A percentile compares a stretch with the other conserved stretches of the same genome.
phyloP scores from a whole-genome alignment of 2,888 invertebrate species.

The Tolmerus cingulatus region DNA sequence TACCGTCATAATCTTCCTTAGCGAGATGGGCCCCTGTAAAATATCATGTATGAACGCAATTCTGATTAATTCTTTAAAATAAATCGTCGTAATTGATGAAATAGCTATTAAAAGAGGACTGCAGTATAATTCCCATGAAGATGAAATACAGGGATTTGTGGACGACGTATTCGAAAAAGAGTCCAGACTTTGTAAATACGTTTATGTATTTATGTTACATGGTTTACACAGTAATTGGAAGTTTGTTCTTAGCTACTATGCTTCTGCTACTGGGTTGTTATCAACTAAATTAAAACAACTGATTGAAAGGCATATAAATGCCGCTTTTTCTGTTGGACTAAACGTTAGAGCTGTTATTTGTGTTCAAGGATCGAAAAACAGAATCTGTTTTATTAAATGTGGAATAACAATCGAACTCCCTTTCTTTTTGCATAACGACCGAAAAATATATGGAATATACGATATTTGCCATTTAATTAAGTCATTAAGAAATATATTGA shows the following conservation, averaged over 20 bases:
- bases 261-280: neutral
- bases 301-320: neutral
- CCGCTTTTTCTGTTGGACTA: no score
- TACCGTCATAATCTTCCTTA: conserved; percentile 32
- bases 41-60: neutral
- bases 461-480: no score
- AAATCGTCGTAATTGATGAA: conserved; percentile 33
- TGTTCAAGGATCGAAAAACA: no score
- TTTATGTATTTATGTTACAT: neutral
- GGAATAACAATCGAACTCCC: no score
- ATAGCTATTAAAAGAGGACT: no score
- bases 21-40: neutral
- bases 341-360: conserved; percentile 11
- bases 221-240: conserved; percentile 26
- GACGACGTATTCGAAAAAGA: conserved; percentile 32
- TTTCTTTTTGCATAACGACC: no score
- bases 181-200: conserved; percentile 16
- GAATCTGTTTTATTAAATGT: neutral
- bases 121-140: no score
- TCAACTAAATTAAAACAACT: neutral
- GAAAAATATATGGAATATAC: no score
- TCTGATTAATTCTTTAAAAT: neutral
- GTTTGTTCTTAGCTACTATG: conserved; percentile 23
- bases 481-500: no score
- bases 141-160: no score